These are phyloP conservation scores for Myiothlypis coronata DNA, from an alignment of 2,797 vertebrate species.

Conservation along the genomic window DNA sequence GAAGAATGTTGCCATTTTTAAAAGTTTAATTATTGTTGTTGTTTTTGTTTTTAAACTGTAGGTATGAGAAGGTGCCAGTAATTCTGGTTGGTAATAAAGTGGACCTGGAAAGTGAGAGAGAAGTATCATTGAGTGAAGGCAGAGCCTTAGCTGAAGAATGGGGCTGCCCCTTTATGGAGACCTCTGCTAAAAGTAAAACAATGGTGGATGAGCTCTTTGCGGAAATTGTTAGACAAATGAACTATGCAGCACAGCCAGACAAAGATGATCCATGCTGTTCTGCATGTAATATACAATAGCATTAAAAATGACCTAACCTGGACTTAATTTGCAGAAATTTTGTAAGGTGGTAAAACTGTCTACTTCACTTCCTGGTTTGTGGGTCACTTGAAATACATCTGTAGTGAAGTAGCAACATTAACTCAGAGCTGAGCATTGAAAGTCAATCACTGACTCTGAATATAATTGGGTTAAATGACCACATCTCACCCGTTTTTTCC, in stretches of 20 bases:
- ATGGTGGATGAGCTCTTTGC: constrained; percentile 99
- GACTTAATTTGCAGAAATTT: constrained; percentile 24
- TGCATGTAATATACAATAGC: constrained; percentile 99
- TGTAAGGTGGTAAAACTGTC: constrained; percentile 52
- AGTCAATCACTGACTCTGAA: constrained; percentile 59
- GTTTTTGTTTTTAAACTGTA: constrained; percentile 58
- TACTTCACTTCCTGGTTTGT: constrained; percentile 52
- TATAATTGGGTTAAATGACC: constrained; percentile 60
- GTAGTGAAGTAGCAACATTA: constrained; percentile 55
- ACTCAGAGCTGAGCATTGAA: constrained; percentile 64
- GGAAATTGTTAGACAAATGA: constrained; percentile 98
- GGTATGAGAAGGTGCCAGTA: constrained; percentile 98
- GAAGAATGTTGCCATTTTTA: neutral
- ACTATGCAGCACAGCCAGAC: constrained; percentile 97
- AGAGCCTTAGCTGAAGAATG: constrained; percentile 97
- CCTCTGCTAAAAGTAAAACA: constrained; percentile 98
- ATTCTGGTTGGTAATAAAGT: constrained; percentile 99
- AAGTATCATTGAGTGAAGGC: constrained; percentile 92
- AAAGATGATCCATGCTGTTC: constrained; percentile 99
- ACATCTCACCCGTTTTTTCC: constrained; percentile 49
- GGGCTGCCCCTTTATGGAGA: constrained; percentile 99
- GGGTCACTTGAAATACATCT: constrained; percentile 53
- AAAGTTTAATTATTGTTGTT: neutral
- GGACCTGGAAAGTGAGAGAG: constrained; percentile 96
- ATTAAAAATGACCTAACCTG: constrained; percentile 39